Evolutionary conservation across 1,140 invertebrate species (phyloP).

Genomic region (Drosophila orena): DNA sequence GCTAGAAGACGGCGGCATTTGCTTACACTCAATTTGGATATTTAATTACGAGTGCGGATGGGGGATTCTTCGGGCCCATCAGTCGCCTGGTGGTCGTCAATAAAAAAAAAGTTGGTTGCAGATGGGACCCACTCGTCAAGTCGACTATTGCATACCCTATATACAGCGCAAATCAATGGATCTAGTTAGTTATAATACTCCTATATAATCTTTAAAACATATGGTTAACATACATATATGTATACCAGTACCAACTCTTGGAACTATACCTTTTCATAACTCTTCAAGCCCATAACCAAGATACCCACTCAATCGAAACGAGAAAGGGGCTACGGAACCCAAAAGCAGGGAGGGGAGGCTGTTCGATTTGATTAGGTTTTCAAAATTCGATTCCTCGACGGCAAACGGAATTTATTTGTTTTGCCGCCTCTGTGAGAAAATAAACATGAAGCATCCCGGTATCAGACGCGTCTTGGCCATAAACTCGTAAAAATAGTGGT

Average conservation of each 20-base stretch:
- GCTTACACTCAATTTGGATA: constrained; percentile 69
- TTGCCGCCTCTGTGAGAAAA: constrained; percentile 77
- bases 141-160: constrained; percentile 13
- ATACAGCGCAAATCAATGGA: no score
- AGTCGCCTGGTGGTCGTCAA: constrained; percentile 45
- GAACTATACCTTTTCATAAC: background rate
- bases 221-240: no score
- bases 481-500: constrained; percentile 1
- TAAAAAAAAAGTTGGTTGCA: constrained; percentile 3
- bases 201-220: background rate
- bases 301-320: constrained; percentile 5
- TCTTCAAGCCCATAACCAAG: background rate
- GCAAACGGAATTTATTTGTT: constrained; percentile 61
- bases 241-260: background rate
- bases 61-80: constrained; percentile 5
- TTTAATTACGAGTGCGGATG: constrained; percentile 55
- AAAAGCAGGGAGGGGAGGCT: constrained; percentile 23
- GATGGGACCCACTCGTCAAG: background rate
- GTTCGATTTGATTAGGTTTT: constrained; percentile 78
- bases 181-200: no score
- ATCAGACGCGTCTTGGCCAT: constrained; percentile 15
- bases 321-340: constrained; percentile 24
- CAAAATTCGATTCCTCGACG: constrained; percentile 70
- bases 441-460: constrained; percentile 55
- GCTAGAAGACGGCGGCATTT: constrained; percentile 56